Base-by-base conservation (phyloP, 2,113 vertebrate genomes). In the Lophochroa leadbeateri region DNA sequence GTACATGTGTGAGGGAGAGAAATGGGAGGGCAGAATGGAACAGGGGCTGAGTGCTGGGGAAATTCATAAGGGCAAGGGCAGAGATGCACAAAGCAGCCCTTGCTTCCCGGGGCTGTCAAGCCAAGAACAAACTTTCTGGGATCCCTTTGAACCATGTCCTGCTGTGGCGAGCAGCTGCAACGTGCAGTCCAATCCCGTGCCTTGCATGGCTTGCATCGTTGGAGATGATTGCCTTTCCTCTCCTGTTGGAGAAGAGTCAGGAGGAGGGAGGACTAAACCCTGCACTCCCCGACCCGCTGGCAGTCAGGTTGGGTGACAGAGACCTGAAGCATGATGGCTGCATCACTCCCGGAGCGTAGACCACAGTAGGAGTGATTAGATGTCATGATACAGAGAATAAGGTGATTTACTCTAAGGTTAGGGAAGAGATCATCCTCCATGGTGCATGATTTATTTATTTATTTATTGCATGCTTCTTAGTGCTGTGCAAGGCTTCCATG, bases 171-270 rank as follows among this genome's bases (percentile, higher is more conserved):
- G 55, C 13, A 70, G n/a, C 29, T 7, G 1, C 67, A 17, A 3
- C 0, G 1, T 27, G 31, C 33, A 3, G 21, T 23, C 20, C 33
- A 11, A 3, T 57, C 43, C 77, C 3, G 0, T 0, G 6, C 41
- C 11, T n/a, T 18, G 25, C 7, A 0, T 5, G 35, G 41, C 29
- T 29, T 21, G 19, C 52, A 19, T 47, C 14, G 1, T 1, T 1
- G 1, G 17, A 10, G 28, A 9, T 1, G 3, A 9, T 10, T 0
- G 0, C 28, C 53, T 44, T 20, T 10, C 41, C 33, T 79, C 21
- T 94, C 47, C 60, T 11, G 16, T 7, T 25, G 67, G 43, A 70
- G 82, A 33, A 23, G 64, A 47, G 23, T 16, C 31, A 19, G 46
- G 52, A 44, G 64, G 44, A 47, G 39, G 28, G 8, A 31, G 28